Percentiles rank a stretch among this genome's conserved stretches.
Evolutionary conservation across 1,140 invertebrate genomes (phyloP).

Genomic region (Papilio helenus): DNA sequence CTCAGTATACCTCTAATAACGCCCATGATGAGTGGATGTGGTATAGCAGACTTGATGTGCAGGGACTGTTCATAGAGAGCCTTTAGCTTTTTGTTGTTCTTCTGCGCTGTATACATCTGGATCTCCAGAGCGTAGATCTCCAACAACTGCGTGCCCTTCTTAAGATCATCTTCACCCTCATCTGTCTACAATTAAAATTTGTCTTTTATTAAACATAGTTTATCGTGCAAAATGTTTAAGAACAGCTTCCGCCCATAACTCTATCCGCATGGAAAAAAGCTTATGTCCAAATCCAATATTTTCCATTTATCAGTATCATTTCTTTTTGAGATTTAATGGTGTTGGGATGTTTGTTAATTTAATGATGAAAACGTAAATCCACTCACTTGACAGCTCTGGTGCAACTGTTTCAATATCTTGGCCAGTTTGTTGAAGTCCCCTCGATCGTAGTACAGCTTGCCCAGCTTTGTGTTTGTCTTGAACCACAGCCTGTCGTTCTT

Average conservation of each 20-base stretch:
- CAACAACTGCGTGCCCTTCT: constrained; percentile 98
- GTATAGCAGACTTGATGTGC: constrained; percentile 99
- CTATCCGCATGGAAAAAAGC: no score
- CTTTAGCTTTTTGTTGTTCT: constrained; percentile 99
- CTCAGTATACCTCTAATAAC: constrained; percentile 93
- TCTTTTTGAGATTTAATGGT: background rate
- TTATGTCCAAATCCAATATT: no score
- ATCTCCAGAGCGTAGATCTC: constrained; percentile 99
- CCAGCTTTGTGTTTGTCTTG: constrained; percentile 99
- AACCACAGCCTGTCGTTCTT: constrained; percentile 99
- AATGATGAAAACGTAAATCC: background rate
- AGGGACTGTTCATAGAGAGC: constrained; percentile 98
- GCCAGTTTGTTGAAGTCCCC: constrained; percentile 97
- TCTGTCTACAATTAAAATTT: constrained; percentile 89
- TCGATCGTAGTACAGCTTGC: constrained; percentile 98
- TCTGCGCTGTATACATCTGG: constrained; percentile 99
- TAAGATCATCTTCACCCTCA: constrained; percentile 99
- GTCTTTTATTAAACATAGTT: background rate
- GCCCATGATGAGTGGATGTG: constrained; percentile 99
- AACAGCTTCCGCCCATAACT: no score
- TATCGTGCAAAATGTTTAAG: background rate
- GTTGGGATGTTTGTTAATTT: background rate
- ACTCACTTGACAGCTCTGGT: constrained; percentile 96
- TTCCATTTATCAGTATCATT: background rate
- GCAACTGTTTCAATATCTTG: constrained; percentile 98